Percentiles rank a stretch among this genome's conserved stretches.
Evolutionary conservation across 2,113 vertebrate species (phyloP).

Genomic region (Caracal caracal): DNA sequence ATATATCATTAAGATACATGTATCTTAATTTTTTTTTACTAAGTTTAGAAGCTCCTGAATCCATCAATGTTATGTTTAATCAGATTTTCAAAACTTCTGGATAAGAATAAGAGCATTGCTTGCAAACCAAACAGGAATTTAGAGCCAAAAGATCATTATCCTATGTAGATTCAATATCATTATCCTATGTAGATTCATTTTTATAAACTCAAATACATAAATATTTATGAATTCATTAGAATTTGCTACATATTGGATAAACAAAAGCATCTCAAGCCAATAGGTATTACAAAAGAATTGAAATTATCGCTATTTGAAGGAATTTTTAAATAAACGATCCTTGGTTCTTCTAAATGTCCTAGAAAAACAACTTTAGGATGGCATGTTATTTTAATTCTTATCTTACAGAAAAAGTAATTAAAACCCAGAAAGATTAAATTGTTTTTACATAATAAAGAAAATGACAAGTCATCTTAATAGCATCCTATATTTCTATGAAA

Average conservation of each 20-base stretch:
- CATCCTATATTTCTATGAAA: background rate
- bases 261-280: background rate
- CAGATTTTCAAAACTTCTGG: background rate
- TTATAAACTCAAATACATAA: slow-evolving; percentile 37
- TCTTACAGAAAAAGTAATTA: background rate
- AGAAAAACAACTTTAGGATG: background rate
- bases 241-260: background rate
- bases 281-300: slow-evolving; percentile 24
- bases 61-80: slow-evolving; percentile 18
- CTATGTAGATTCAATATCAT: background rate
- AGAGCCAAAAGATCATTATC: background rate
- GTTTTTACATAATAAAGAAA: slow-evolving; percentile 13
- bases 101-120: background rate
- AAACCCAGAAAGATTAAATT: background rate
- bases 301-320: background rate
- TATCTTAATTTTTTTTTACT: background rate
- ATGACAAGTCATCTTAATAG: slow-evolving; percentile 27
- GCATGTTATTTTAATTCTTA: background rate
- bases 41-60: background rate
- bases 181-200: background rate
- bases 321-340: slow-evolving; percentile 37
- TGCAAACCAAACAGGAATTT: background rate
- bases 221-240: background rate
- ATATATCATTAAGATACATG: too few relatives aligned
- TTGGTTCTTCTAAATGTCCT: slow-evolving; percentile 13